Evolutionary conservation across 2,888 invertebrate species (phyloP).

Genomic region (Scaptomyza cyrtandrae): DNA sequence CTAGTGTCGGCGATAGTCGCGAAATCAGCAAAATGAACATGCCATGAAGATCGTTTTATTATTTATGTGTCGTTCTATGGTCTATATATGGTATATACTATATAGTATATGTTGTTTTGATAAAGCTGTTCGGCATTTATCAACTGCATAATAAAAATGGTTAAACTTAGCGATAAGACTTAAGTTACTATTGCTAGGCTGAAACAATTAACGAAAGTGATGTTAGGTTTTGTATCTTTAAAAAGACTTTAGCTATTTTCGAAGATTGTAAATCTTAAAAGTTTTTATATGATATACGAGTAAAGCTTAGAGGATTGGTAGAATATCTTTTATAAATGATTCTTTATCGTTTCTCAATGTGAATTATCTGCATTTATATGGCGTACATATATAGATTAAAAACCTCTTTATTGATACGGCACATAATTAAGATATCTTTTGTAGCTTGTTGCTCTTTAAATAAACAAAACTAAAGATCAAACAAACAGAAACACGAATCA

Average conservation of each 20-base stretch:
- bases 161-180: constrained; percentile 9
- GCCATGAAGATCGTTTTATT: neutral
- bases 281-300: too few relatives aligned
- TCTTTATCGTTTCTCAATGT: too few relatives aligned
- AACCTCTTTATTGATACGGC: too few relatives aligned
- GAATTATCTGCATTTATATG: too few relatives aligned
- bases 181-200: too few relatives aligned
- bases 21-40: constrained; percentile 15
- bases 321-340: too few relatives aligned
- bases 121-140: constrained; percentile 10
- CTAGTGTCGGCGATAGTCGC: constrained; percentile 8
- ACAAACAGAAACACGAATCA: constrained; percentile 18
- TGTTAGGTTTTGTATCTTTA: too few relatives aligned
- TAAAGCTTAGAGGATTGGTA: too few relatives aligned
- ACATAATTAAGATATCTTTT: neutral
- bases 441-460: neutral
- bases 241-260: too few relatives aligned
- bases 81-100: neutral
- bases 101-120: neutral
- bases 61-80: constrained; percentile 2
- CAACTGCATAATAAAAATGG: constrained; percentile 1
- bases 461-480: constrained; percentile 15
- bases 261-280: too few relatives aligned
- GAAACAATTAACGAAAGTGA: too few relatives aligned
- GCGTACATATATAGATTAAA: too few relatives aligned